phyloP scores from a whole-genome alignment of 2,797 vertebrate species.

The Enteromius thamalakanensis region DNA sequence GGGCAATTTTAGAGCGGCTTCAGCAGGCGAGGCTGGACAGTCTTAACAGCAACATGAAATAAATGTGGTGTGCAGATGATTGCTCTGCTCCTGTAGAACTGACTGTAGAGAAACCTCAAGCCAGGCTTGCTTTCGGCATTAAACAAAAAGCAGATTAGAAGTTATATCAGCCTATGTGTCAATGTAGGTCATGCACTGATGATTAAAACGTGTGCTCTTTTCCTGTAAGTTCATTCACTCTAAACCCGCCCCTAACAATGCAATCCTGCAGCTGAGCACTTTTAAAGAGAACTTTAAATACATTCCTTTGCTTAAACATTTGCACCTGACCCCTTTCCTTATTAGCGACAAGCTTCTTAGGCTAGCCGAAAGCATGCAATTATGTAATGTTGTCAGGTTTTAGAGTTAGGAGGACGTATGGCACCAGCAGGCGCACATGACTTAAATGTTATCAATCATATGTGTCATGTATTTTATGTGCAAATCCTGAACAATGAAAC shows the following conservation, averaged over 20 bases:
- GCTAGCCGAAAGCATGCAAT: not conserved
- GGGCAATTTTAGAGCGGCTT: slow-evolving; percentile 80
- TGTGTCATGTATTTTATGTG: not conserved
- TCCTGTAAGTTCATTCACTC: not conserved
- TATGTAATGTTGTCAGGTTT: slow-evolving; percentile 27
- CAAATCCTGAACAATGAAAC: not conserved
- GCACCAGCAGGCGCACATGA: not conserved
- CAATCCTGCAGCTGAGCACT: slow-evolving; percentile 29
- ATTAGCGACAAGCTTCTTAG: slow-evolving; percentile 38
- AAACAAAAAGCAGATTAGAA: slow-evolving; percentile 13
- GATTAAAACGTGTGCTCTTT: not conserved
- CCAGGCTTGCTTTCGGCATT: not conserved
- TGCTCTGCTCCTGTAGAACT: not conserved
- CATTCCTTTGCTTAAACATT: slow-evolving; percentile 32
- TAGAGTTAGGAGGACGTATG: not conserved
- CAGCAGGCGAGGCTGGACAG: slow-evolving; percentile 12
- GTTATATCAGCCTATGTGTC: not conserved
- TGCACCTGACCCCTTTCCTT: slow-evolving; percentile 29
- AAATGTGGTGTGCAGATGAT: slow-evolving; percentile 35
- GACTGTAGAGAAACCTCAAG: not conserved
- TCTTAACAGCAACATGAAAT: slow-evolving; percentile 20
- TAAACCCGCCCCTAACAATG: not conserved
- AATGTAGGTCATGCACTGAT: slow-evolving; percentile 5
- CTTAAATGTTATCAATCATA: not conserved
- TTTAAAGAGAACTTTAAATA: slow-evolving; percentile 25